Evolutionary conservation across 2,113 vertebrate species (phyloP).

Genomic region (Siniperca chuatsi): DNA sequence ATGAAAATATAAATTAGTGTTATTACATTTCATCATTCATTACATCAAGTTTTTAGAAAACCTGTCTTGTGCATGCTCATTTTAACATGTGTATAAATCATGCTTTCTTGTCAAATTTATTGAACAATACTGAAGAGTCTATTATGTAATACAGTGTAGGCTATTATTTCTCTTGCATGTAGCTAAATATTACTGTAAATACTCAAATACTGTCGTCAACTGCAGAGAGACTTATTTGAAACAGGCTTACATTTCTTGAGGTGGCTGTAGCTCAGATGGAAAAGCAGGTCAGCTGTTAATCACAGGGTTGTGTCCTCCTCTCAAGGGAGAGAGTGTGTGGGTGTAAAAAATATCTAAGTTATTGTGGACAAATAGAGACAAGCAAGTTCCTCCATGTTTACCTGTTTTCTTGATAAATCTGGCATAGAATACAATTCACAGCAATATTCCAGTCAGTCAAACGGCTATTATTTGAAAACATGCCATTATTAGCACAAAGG

Average conservation of each 20-base stretch:
- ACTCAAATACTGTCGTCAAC: neutral
- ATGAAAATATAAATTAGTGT: too few species aligned
- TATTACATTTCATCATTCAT: too few species aligned
- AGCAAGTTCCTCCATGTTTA: neutral
- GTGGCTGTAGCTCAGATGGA: neutral
- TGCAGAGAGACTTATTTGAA: neutral
- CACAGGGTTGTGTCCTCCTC: neutral
- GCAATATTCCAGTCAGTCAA: neutral
- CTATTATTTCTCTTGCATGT: neutral
- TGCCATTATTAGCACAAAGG: neutral
- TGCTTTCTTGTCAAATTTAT: too few species aligned
- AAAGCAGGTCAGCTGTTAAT: neutral
- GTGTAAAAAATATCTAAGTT: too few species aligned
- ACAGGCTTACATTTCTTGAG: neutral
- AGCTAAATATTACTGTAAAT: neutral
- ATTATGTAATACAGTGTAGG: neutral
- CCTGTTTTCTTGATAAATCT: neutral
- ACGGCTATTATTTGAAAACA: neutral
- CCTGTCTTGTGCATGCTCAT: too few species aligned
- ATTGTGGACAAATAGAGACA: neutral
- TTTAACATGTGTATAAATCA: too few species aligned
- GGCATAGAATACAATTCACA: neutral
- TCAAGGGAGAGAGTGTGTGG: too few species aligned
- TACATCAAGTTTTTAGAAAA: too few species aligned
- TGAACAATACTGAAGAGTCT: neutral